A percentile compares a stretch with the other conserved stretches of the same genome.
phyloP scores from a whole-genome alignment of 2,888 invertebrate genomes.

The Andrena praecox region DNA sequence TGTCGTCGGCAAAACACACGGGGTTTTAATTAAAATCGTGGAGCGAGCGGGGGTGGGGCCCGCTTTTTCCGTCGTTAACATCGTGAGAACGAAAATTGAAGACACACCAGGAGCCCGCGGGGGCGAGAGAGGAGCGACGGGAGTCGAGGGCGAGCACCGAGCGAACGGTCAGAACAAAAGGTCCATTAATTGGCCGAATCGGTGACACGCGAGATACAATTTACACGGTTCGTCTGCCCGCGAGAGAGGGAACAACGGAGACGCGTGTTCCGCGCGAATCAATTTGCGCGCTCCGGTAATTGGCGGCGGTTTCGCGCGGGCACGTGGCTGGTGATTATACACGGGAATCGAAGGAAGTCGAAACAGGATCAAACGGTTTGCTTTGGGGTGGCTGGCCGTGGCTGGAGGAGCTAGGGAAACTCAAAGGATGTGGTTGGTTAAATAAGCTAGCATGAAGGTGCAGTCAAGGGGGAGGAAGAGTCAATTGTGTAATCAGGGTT shows the following conservation, averaged over 20 bases:
- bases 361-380: slow-evolving; percentile 25
- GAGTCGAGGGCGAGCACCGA: slow-evolving; percentile 7
- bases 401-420: slow-evolving; percentile 35
- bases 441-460: too few relatives aligned
- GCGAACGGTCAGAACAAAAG: background rate
- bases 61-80: slow-evolving; percentile 60
- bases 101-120: slow-evolving; percentile 4
- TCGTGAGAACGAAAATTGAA: slow-evolving; percentile 70
- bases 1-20: slow-evolving; percentile 66
- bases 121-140: background rate
- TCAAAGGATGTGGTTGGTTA: slow-evolving; percentile 21
- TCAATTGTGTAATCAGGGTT: too few relatives aligned
- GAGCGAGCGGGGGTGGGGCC: slow-evolving; percentile 16
- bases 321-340: background rate
- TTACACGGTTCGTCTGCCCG: slow-evolving; percentile 10
- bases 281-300: slow-evolving; percentile 45
- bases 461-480: too few relatives aligned
- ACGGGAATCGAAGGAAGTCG: slow-evolving; percentile 32
- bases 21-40: slow-evolving; percentile 75
- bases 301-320: slow-evolving; percentile 39
- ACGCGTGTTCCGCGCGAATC: slow-evolving; percentile 41
- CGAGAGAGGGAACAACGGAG: slow-evolving; percentile 30
- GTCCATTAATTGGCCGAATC: slow-evolving; percentile 57
- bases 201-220: slow-evolving; percentile 42
- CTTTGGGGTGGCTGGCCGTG: slow-evolving; percentile 5